Evolutionary conservation across 1,140 invertebrate species (phyloP), one percentile per base, ranked within the genome.

Genomic region (Zaprionus tsacasi): DNA sequence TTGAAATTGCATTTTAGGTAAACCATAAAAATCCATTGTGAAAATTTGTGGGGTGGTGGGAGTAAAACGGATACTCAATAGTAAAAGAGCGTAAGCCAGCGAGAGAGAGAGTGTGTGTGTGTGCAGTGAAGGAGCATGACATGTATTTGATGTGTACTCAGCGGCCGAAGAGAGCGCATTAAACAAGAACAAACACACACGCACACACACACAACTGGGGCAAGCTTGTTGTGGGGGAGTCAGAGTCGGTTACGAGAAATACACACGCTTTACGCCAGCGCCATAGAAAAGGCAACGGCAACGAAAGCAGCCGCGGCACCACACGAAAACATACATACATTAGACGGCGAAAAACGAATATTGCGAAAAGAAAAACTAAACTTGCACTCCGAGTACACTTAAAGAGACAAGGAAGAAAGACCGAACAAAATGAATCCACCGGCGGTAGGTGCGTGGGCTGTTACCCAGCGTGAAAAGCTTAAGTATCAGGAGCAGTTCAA

Each of bases 401-500:
- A 12, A 59, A 70, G 52, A 36, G 35, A 68, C 54, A 17, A 69
- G 54, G 54, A 33, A 43, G 30, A 11, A 65, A 65, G 40, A 38
- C 25, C 6, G 30, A 45, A 36, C 40, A 73, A 76, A 54, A 92
- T 93, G 92, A 93, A 91, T 80, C 74, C 92, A 88, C 93, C 93
- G 35, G 94, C 94, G 70, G 40, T 15, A 45, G 98, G 99, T 94
- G 96, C 96, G 8, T 99, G 97, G 97, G 94, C 95, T 48, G 96
- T 99, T 38, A 95, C 97, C 85, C 95, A 96, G 8, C 96, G 96
- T 60, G 98, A 99, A 92, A 95, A 97, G 83, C 94, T 94, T 0
- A 96, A 97, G 87, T 99, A 99, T 94, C 96, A 98, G 75, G 96
- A 97, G 67, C 98, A 99, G 93, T 99, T 99, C 92, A 95, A 96